phyloP scores from a whole-genome alignment of 1,140 invertebrate genomes.

The Orius laevigatus region DNA sequence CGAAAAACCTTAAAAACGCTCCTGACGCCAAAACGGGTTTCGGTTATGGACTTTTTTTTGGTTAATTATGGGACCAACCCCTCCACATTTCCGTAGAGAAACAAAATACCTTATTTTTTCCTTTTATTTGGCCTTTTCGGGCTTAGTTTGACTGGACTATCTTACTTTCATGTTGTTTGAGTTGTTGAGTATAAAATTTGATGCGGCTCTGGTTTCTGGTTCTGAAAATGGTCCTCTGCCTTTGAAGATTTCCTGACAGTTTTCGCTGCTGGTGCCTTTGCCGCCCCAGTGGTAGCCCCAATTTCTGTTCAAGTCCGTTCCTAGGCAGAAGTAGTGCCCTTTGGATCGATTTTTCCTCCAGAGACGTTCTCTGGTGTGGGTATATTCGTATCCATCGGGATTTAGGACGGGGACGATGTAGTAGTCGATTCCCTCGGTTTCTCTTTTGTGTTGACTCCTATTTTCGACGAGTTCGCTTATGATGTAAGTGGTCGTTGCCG shows the following conservation, averaged over 20 bases:
- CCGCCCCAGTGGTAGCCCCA: conserved; percentile 49
- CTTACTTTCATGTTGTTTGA: conserved; percentile 26
- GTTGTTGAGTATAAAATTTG: conserved; percentile 18
- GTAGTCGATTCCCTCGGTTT: conserved; percentile 46
- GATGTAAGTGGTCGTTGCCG: conserved; percentile 45
- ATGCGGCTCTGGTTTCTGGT: conserved; percentile 50
- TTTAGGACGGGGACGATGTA: conserved; percentile 39
- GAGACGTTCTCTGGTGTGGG: conserved; percentile 51
- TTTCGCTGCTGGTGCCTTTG: conserved; percentile 50
- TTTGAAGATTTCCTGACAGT: conserved; percentile 61
- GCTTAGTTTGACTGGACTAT: no score
- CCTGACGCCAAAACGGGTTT: no score
- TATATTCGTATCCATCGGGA: conserved; percentile 44
- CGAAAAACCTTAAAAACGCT: no score
- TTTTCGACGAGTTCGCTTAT: conserved; percentile 59
- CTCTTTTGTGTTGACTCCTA: conserved; percentile 44
- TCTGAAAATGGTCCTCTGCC: conserved; percentile 68
- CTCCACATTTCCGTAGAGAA: no score
- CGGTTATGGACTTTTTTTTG: no score
- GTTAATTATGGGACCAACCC: no score
- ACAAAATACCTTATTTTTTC: no score
- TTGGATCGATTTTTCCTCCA: conserved; percentile 65
- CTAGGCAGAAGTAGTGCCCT: conserved; percentile 21
- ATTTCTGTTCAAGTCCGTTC: conserved; percentile 53
- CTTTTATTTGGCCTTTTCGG: no score